Evolutionary conservation across 53 echinoderm and acorn worm species (phyloP).

Genomic region (Temnopleurus reevesii): DNA sequence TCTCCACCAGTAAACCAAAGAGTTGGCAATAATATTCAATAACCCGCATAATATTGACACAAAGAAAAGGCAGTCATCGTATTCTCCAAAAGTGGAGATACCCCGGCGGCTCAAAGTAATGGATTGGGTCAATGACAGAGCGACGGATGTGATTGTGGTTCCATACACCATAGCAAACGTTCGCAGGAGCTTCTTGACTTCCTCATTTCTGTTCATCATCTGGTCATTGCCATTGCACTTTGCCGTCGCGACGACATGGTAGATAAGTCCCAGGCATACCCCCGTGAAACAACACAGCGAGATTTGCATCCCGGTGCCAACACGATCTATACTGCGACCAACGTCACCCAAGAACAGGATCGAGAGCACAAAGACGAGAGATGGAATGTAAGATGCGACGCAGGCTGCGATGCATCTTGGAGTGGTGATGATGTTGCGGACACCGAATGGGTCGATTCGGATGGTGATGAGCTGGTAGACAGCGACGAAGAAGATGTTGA

Average conservation of each 20-base stretch:
- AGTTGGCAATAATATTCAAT: neutral
- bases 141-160: neutral
- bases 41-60: neutral
- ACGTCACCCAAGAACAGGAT: neutral
- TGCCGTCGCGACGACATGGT: neutral
- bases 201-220: neutral
- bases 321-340: neutral
- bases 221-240: neutral
- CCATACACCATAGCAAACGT: neutral
- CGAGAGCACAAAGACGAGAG: too few relatives aligned
- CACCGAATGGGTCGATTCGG: neutral
- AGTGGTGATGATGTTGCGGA: neutral
- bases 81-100: too few relatives aligned
- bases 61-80: neutral
- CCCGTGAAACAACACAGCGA: neutral
- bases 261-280: neutral
- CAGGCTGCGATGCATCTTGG: neutral
- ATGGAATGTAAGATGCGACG: neutral
- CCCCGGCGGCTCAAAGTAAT: neutral
- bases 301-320: neutral
- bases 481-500: neutral
- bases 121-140: neutral
- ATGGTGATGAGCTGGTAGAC: neutral
- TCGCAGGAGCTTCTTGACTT: neutral
- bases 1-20: neutral